phyloP scores from a whole-genome alignment of 2,797 vertebrate species.

The Erpetoichthys calabaricus region DNA sequence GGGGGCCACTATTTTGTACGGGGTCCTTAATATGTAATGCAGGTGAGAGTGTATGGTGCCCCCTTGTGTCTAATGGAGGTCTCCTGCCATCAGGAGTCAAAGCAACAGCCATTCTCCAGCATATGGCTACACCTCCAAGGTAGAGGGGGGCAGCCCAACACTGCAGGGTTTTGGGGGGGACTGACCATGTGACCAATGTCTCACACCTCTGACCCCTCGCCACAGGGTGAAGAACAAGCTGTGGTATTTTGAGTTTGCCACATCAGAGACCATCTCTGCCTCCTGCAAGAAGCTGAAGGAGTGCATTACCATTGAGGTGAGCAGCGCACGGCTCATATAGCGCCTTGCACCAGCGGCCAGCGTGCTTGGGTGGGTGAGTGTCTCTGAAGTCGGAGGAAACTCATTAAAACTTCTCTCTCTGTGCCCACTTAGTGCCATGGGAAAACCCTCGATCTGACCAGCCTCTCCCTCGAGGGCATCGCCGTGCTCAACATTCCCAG shows the following conservation, averaged over 20 bases:
- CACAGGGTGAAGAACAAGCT: constrained; percentile 88
- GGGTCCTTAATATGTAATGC: no score
- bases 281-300: constrained; percentile 80
- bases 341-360: not conserved
- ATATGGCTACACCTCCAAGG: no score
- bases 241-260: constrained; percentile 89
- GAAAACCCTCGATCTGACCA: constrained; percentile 56
- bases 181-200: no score
- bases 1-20: no score
- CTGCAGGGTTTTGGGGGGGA: not conserved
- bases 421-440: constrained; percentile 57
- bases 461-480: constrained; percentile 62
- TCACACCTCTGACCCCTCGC: not conserved
- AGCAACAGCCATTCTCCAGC: no score
- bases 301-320: constrained; percentile 68
- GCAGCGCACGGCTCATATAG: not conserved
- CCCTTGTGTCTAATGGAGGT: no score
- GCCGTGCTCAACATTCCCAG: constrained; percentile 91
- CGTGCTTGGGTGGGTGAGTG: no score
- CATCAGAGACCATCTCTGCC: constrained; percentile 77
- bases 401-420: not conserved
- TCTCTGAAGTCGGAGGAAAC: no score
- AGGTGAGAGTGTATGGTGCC: no score
- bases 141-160: not conserved
- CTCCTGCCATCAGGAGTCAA: no score